Percentiles rank a stretch among this genome's conserved stretches.
Evolutionary conservation across 2,888 invertebrate species (phyloP).

Genomic region (Drosophila silvestris): DNA sequence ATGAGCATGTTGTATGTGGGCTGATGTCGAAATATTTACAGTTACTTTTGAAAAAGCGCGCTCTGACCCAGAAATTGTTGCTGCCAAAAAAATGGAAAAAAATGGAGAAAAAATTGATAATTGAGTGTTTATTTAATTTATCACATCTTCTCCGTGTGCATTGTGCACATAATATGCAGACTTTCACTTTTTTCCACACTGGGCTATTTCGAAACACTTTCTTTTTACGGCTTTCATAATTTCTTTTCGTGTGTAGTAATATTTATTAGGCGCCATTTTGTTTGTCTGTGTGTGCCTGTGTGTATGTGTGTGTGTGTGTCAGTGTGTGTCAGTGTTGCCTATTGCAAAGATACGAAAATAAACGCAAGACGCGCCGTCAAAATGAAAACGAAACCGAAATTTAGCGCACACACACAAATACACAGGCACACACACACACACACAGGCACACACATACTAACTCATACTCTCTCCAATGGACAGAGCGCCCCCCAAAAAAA

Average conservation of each 20-base stretch:
- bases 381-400: slow-evolving; percentile 85
- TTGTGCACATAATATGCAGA: slow-evolving; percentile 16
- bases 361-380: slow-evolving; percentile 71
- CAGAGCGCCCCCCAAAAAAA: slow-evolving; percentile 45
- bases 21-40: slow-evolving; percentile 58
- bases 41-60: slow-evolving; percentile 40
- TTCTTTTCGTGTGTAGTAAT: slow-evolving; percentile 71
- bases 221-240: slow-evolving; percentile 79
- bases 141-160: slow-evolving; percentile 1
- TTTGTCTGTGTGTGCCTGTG: slow-evolving; percentile 34
- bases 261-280: slow-evolving; percentile 76
- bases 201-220: slow-evolving; percentile 75
- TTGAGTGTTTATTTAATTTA: slow-evolving; percentile 26
- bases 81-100: slow-evolving; percentile 2
- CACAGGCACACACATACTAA: slow-evolving; percentile 12
- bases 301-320: slow-evolving; percentile 13
- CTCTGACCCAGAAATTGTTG: slow-evolving; percentile 55
- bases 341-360: slow-evolving; percentile 80
- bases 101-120: slow-evolving; percentile 18
- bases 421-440: slow-evolving; percentile 24
- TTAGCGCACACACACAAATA: slow-evolving; percentile 61
- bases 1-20: slow-evolving; percentile 17
- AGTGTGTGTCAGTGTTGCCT: slow-evolving; percentile 45
- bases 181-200: slow-evolving; percentile 74
- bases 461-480: slow-evolving; percentile 34